Evolutionary conservation across 2,797 vertebrate genomes (phyloP), one percentile per base, ranked within the genome.

Genomic region (Cynopterus sphinx): DNA sequence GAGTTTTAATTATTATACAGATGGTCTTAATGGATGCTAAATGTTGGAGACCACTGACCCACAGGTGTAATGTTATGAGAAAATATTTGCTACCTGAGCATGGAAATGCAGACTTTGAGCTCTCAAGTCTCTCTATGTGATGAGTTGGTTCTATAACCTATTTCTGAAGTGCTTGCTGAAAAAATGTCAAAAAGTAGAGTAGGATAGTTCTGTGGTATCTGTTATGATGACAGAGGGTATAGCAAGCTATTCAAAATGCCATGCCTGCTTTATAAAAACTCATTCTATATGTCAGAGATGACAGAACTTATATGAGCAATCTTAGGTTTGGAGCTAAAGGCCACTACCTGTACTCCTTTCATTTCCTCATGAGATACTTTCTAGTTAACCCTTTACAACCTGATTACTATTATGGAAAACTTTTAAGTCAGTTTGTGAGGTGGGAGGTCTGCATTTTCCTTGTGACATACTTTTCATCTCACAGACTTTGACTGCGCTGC

Each of bases 161-260:
- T 87, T 16, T 86, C 31, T n/a, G 17, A 61, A 88, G 10, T 39
- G 31, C 21, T 79, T 83, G 36, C 43, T 49, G 39, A 57, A 46
- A 53, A 75, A 6, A 57, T 92, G 39, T 36, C 33, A 73, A 85
- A 31, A 3, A 77, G 4, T 24, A 73, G 28, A 39, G 28, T 11
- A 87, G 46, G 33, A 26, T 68, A 53, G 11, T 43, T 65, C 21
- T 33, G 12, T n/a, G n/a, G 2, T 75, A 5, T 49, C 67, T 63
- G 1, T 71, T 83, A 9, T n/a, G 15, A 57, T 77, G 81, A 84
- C 31, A 46, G 51, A n/a, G 53, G 41, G 5, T 39, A 36, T 53
- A 81, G 59, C 75, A 78, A 49, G 15, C 6, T 75, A 71, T 77
- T 78, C 67, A 94, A 94, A 94, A 94, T 71, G 46, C 19, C 16